Conservation (phyloP, 2,888 invertebrate genomes). For the Drosophila mayaguana region DNA sequence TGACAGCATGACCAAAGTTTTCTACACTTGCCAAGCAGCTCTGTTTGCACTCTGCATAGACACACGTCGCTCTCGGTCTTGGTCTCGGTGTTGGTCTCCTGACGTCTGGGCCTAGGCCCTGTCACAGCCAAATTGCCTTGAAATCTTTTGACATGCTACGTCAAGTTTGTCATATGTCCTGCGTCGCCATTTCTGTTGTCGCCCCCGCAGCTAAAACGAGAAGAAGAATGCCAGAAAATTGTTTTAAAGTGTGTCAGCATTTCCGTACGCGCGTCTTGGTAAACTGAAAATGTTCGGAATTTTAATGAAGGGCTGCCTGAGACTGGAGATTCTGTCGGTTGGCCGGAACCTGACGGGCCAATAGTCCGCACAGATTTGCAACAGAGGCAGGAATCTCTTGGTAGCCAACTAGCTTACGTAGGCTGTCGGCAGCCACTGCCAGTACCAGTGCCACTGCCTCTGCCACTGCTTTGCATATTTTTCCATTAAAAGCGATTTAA, state of each 20-base stretch:
- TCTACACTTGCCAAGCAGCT: slow-evolving; percentile 32
- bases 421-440: slow-evolving; percentile 40
- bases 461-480: slow-evolving; percentile 73
- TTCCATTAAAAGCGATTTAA: slow-evolving; percentile 80
- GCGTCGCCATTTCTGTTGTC: slow-evolving; percentile 24
- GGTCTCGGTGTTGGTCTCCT: neutral
- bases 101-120: slow-evolving; percentile 13
- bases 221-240: slow-evolving; percentile 71
- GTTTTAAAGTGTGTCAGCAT: slow-evolving; percentile 81
- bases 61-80: slow-evolving; percentile 12
- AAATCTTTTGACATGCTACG: slow-evolving; percentile 78
- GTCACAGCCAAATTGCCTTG: slow-evolving; percentile 68
- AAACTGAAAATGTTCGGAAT: slow-evolving; percentile 77
- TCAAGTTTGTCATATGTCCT: slow-evolving; percentile 81
- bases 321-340: slow-evolving; percentile 15
- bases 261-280: slow-evolving; percentile 56
- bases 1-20: slow-evolving; percentile 50
- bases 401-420: slow-evolving; percentile 57
- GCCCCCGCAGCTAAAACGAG: slow-evolving; percentile 25
- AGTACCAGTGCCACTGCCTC: slow-evolving; percentile 42
- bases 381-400: slow-evolving; percentile 33
- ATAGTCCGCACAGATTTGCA: slow-evolving; percentile 72
- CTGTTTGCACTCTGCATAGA: slow-evolving; percentile 35
- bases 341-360: slow-evolving; percentile 44
- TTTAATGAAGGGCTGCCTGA: slow-evolving; percentile 68